Conservation (phyloP, 2,113 vertebrate species). For the Cyanocitta stelleri region DNA sequence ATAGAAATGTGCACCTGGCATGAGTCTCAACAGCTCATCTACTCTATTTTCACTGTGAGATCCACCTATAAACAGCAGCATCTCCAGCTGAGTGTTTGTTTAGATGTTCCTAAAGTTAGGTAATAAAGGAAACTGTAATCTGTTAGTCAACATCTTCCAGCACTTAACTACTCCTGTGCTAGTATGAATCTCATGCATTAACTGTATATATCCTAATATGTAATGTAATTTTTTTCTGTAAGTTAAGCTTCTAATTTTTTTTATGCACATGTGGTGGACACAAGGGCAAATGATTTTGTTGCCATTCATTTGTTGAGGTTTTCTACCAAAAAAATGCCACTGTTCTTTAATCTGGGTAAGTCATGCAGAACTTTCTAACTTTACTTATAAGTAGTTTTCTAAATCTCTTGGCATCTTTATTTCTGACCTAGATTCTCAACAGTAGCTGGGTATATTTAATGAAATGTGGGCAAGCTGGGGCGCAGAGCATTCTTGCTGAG, state of each 20-base stretch:
- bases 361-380: neutral
- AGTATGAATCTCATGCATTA: neutral
- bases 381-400: neutral
- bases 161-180: neutral
- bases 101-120: neutral
- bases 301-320: neutral
- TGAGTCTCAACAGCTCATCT: neutral
- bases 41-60: neutral
- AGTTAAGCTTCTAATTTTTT: neutral
- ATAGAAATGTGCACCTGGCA: neutral
- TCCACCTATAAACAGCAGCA: neutral
- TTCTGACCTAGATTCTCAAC: neutral
- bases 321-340: neutral
- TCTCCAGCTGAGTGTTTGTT: neutral
- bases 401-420: neutral
- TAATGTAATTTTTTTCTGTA: neutral
- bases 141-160: neutral
- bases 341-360: neutral
- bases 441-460: neutral
- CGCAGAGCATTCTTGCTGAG: neutral
- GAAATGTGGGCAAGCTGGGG: neutral
- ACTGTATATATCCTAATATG: neutral
- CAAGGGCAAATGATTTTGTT: neutral
- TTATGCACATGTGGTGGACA: rapidly evolving
- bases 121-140: neutral